These are phyloP conservation scores for Aphidius colemani DNA, from an alignment of 2,888 invertebrate species.

Conservation along the genomic window DNA sequence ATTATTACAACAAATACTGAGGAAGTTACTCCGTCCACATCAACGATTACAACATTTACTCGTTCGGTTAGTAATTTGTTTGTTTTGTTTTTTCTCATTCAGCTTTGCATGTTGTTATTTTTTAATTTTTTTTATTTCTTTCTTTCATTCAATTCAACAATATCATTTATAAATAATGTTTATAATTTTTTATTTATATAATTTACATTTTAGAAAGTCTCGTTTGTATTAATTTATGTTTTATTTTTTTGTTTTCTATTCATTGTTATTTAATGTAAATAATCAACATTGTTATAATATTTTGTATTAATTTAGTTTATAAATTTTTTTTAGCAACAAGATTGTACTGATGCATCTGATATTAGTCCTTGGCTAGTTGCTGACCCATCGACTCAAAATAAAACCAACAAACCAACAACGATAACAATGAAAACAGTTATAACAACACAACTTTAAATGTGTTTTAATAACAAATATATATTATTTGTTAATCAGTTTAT, in stretches of 20 bases:
- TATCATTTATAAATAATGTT: too few relatives aligned
- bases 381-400: constrained; percentile 65
- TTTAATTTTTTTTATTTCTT: neutral
- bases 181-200: too few relatives aligned
- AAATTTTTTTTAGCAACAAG: constrained; percentile 59
- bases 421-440: constrained; percentile 86
- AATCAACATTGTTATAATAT: too few relatives aligned
- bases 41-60: constrained; percentile 44
- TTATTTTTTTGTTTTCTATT: constrained; percentile 31
- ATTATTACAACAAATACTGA: constrained; percentile 30
- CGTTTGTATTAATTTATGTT: constrained; percentile 30
- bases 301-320: neutral
- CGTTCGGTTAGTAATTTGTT: constrained; percentile 47
- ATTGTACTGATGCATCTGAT: constrained; percentile 60
- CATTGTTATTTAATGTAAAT: too few relatives aligned
- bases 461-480: neutral
- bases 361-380: constrained; percentile 78
- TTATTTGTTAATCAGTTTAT: constrained; percentile 4
- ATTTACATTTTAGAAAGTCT: too few relatives aligned
- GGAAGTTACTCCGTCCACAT: constrained; percentile 19
- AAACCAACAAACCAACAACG: constrained; percentile 69
- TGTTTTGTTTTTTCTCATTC: constrained; percentile 16
- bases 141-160: too few relatives aligned
- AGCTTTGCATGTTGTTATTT: constrained; percentile 33
- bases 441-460: constrained; percentile 75